Evolutionary conservation across 2,113 vertebrate genomes (phyloP).

Genomic region (Myotis lucifugus): DNA sequence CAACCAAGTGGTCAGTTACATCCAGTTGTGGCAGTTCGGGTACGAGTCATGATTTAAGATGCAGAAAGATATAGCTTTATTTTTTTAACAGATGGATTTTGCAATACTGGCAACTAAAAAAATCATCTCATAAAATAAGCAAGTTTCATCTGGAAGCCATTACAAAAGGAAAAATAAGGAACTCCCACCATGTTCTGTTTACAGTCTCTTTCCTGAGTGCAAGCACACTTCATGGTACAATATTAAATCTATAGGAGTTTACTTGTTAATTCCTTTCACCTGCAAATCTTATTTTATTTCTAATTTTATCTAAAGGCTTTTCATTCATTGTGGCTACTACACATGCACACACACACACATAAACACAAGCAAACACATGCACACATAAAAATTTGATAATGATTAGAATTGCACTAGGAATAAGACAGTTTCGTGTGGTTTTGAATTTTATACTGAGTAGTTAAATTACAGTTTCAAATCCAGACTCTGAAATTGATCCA

Average conservation of each 20-base stretch:
- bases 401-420: background rate
- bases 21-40: background rate
- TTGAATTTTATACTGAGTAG: background rate
- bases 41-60: constrained; percentile 57
- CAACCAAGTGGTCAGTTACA: constrained; percentile 16
- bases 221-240: background rate
- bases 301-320: constrained; percentile 27
- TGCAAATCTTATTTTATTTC: constrained; percentile 43
- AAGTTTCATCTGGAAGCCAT: constrained; percentile 70
- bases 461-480: constrained; percentile 23
- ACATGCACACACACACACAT: background rate
- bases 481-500: background rate
- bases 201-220: background rate
- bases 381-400: background rate
- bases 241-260: background rate
- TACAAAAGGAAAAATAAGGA: constrained; percentile 34
- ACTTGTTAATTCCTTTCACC: background rate
- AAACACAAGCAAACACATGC: background rate
- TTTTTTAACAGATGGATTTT: constrained; percentile 66
- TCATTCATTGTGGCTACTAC: background rate
- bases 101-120: constrained; percentile 25
- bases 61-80: constrained; percentile 10
- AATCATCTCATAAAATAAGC: constrained; percentile 68
- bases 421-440: background rate
- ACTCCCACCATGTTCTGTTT: constrained; percentile 4